Evolutionary conservation across 2,113 vertebrate species (phyloP).

Genomic region (Trachemys scripta): DNA sequence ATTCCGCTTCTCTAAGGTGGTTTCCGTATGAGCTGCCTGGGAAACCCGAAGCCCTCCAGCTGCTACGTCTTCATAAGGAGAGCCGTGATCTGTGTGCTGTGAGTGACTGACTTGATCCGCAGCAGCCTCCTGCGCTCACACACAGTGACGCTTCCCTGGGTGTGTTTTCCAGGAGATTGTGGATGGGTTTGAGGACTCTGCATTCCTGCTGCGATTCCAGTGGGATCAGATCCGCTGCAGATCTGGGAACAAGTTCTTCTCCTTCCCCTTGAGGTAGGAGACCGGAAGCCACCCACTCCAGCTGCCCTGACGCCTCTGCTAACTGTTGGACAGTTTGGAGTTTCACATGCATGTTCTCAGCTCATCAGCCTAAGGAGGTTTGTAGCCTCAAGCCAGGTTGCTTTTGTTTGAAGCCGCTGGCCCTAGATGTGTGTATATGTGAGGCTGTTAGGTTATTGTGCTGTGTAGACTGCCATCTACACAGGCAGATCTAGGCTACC

Average conservation of each 20-base stretch:
- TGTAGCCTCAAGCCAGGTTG: not conserved
- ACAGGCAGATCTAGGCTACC: not conserved
- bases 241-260: constrained; percentile 92
- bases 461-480: not conserved
- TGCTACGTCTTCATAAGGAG: not conserved
- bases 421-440: constrained; percentile 12
- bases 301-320: not conserved
- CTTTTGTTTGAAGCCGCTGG: constrained; percentile 26
- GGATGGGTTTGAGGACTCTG: constrained; percentile 87
- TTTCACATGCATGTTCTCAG: not conserved
- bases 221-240: constrained; percentile 88
- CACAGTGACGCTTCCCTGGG: not conserved
- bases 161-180: constrained; percentile 81
- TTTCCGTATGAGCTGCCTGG: not conserved
- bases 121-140: not conserved
- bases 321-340: accelerated
- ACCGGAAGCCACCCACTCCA: accelerated
- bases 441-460: not conserved
- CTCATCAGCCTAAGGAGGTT: not conserved
- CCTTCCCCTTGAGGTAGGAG: constrained; percentile 83
- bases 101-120: accelerated
- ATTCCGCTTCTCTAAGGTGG: not conserved
- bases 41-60: not conserved
- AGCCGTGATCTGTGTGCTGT: not conserved
- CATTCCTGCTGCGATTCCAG: constrained; percentile 78